A percentile compares a stretch with the other conserved stretches of the same genome.
phyloP scores from a whole-genome alignment of 2,797 vertebrate genomes.

The Arnoldichthys spilopterus region DNA sequence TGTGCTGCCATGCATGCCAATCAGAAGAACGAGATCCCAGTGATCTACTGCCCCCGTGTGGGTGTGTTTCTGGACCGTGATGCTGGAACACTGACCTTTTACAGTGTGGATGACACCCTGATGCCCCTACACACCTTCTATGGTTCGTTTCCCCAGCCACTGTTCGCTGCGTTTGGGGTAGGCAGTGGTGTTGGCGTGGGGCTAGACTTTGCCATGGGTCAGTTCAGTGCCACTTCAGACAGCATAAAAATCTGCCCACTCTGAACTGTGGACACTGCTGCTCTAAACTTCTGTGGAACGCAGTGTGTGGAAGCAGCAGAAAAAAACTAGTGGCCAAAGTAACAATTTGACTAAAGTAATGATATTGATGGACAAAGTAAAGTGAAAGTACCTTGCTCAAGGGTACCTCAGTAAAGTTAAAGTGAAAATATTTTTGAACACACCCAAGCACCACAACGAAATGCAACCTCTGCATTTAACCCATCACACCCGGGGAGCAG shows the following conservation, averaged over 20 bases:
- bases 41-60: conserved; percentile 78
- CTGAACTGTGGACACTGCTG: conserved; percentile 61
- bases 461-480: no score
- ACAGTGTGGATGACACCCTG: conserved; percentile 76
- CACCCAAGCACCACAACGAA: no score
- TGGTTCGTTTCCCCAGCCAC: conserved; percentile 71
- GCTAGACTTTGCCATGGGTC: conserved; percentile 78
- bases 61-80: conserved; percentile 76
- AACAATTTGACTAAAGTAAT: no score
- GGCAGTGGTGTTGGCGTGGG: conserved; percentile 81
- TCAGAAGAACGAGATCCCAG: conserved; percentile 74
- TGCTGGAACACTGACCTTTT: conserved; percentile 69
- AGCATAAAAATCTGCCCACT: conserved; percentile 80
- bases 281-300: no score
- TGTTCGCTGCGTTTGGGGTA: conserved; percentile 76
- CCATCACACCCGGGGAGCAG: no score
- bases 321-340: no score
- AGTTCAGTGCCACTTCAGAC: conserved; percentile 75
- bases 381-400: no score
- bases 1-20: conserved; percentile 79
- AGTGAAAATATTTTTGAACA: no score
- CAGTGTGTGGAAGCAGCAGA: no score
- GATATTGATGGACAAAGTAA: no score
- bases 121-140: conserved; percentile 75
- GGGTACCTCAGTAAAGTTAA: no score